phyloP scores from a whole-genome alignment of 2,797 vertebrate species.

The Peromyscus attwateri region DNA sequence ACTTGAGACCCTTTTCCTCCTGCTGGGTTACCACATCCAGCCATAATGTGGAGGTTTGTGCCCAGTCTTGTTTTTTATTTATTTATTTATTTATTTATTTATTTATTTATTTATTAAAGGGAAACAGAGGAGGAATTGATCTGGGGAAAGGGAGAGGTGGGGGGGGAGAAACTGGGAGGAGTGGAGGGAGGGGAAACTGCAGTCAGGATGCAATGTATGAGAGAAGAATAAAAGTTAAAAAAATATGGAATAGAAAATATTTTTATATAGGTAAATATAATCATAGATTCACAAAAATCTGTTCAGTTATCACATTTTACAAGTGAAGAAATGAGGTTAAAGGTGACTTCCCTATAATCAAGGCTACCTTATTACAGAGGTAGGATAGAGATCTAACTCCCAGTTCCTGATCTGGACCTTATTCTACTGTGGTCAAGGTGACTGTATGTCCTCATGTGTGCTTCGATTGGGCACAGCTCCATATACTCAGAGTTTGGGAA shows the following conservation, averaged over 20 bases:
- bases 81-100: background rate
- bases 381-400: background rate
- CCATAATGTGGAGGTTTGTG: background rate
- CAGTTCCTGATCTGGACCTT: background rate
- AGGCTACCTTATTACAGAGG: conserved; percentile 31
- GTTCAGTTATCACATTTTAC: background rate
- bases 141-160: background rate
- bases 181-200: too few relatives aligned
- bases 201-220: background rate
- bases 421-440: background rate
- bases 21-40: background rate
- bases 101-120: background rate
- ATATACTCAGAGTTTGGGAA: background rate
- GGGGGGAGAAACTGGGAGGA: too few relatives aligned
- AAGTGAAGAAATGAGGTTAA: conserved; percentile 26
- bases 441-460: background rate
- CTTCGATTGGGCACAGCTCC: background rate
- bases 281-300: background rate
- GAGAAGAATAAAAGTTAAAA: background rate
- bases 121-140: background rate
- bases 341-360: conserved; percentile 40
- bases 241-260: background rate
- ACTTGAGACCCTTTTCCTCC: background rate
- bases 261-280: conserved; percentile 36
- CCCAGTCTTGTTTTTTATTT: background rate